Base-by-base conservation (phyloP, 2,797 vertebrate genomes). In the Chelonia mydas region DNA sequence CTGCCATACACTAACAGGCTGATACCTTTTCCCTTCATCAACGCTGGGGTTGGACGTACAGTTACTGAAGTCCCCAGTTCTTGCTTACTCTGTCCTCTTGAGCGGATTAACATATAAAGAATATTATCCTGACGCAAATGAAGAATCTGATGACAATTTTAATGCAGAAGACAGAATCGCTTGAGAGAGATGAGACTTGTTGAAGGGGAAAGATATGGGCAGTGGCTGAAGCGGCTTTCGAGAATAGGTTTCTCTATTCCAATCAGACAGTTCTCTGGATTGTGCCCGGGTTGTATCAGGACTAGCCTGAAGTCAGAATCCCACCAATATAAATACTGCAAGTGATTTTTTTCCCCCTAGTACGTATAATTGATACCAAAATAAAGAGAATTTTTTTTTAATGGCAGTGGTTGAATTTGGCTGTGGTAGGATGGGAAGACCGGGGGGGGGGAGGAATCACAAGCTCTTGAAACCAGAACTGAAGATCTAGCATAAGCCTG, bases 21-120 rank as follows among this genome's bases (percentile, higher is more conserved):
- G 65, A 94, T 86, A 87, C 1, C 81, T 90, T 83, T 80, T 87
- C 37, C 41, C 74, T 84, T 90, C 77, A 85, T 0, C 21, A 91
- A 49, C 6, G 16, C 76, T 95, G 54, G 8, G 78, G 92, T 90
- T 93, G 84, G 61, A 78, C 92, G 25, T 59, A 95, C 68, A 95
- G 81, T 92, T 94, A 91, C 28, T 80, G 1, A 3, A 85, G 83
- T 81, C 85, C 50, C 87, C 54, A 76, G 61, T 91, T 96, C 96
- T 95, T 93, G 88, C 86, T 96, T 94, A 92, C 72, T 78, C 86
- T 91, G 85, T 83, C 68, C 89, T 85, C 95, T 90, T 84, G 41
- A 94, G 79, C 61, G 89, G 72, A 81, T 95, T 93, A 95, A 47
- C 72, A 45, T 87, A 94, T 83, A 81, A 85, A 88, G 94, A 96